Evolutionary conservation across 2,888 invertebrate genomes (phyloP), one percentile per base, ranked within the genome.

Genomic region (Pedicia rivosa): DNA sequence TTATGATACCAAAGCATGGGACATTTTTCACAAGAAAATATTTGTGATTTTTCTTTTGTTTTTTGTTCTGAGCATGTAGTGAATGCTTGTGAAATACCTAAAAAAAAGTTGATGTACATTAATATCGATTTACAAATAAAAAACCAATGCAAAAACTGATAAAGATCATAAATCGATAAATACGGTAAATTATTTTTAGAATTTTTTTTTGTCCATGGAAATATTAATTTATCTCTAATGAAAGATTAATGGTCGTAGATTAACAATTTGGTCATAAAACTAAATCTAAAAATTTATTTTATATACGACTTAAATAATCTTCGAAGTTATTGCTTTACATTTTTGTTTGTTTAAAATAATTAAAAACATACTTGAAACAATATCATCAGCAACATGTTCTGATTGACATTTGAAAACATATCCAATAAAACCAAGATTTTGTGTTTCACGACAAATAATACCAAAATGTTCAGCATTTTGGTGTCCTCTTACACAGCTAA

Each of bases 1-100:
- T 82, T 77, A 53, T 90, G 88, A 57, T 84, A 91, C 87, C 92
- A 94, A 38, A 91, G 68, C 82, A 94, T 84, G 0, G 94, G 94
- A 50, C 94, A 95, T 51, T 87, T 84, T 43, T 91, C 91, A 55
- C 94, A 95, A 0, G 83, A 80, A 52, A 81, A 72, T 40, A 82
- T 74, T 2, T 76, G 67, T 2, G 71, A 76, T 48, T 72, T 70
- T 46, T 75, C 69, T 47, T 74, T 67, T 47, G 67, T 69, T 59
- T 60, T 59, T 39, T 59, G 60, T 43, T 59, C 59, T 13, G 59
- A 58, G 29, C 60, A 60, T 8, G 56, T 59, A 13, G 60, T 57
- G 24, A 59, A 59, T 1, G 59, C 59, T 43, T 57, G 56, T 3
- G 56, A 55, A 36, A 59, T 59, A 59, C 53, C 78, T n/a, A n/a